These are phyloP conservation scores for Numida meleagris DNA, from an alignment of 2,113 vertebrate genomes.

Conservation along the genomic window DNA sequence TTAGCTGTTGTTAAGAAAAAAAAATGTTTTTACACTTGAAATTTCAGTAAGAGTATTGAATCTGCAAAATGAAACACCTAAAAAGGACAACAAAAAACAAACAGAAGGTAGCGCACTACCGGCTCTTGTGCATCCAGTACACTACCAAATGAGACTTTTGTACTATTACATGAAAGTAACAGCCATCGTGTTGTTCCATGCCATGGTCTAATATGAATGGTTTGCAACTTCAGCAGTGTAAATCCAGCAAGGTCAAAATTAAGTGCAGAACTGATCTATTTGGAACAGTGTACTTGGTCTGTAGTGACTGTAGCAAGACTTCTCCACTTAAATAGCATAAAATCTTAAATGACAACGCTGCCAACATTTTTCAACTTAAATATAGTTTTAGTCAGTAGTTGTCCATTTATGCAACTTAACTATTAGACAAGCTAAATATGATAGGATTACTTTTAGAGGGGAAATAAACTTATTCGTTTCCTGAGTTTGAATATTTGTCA, in stretches of 20 bases:
- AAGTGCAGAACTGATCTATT: background rate
- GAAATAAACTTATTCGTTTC: background rate
- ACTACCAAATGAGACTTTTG: background rate
- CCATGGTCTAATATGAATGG: background rate
- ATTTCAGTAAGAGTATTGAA: background rate
- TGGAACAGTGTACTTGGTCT: background rate
- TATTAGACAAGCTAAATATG: background rate
- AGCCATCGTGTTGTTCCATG: accelerated
- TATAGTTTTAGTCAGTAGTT: background rate
- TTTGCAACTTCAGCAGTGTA: background rate
- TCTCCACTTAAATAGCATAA: background rate
- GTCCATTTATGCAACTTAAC: background rate
- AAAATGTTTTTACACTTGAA: background rate
- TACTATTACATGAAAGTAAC: background rate
- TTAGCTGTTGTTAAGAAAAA: background rate
- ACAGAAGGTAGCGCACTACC: background rate
- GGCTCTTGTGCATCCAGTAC: background rate
- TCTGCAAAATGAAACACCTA: conserved; percentile 50
- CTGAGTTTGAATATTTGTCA: background rate
- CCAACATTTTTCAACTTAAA: background rate
- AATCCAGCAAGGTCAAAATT: background rate
- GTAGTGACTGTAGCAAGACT: background rate
- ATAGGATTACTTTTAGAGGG: accelerated
- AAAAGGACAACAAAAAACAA: background rate
- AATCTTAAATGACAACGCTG: background rate